Conservation (phyloP, 2,113 vertebrate species). For the Ceratotherium simum region DNA sequence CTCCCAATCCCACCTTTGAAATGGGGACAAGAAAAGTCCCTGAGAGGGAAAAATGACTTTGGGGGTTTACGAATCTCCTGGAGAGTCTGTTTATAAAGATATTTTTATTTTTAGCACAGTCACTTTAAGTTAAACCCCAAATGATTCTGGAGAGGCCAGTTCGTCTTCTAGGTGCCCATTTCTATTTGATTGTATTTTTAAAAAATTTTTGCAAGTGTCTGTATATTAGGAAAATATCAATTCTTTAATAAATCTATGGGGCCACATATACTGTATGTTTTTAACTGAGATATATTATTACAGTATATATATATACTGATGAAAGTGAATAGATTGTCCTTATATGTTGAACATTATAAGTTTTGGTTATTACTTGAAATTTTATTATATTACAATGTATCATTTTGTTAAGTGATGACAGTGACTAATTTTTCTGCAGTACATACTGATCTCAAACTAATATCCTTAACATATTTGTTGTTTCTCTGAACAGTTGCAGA, state of each 20-base stretch:
- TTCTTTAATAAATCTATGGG: slow-evolving; percentile 64
- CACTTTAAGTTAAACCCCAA: slow-evolving; percentile 22
- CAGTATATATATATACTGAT: slow-evolving; percentile 83
- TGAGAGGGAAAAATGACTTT: not conserved
- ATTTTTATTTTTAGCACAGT: slow-evolving; percentile 16
- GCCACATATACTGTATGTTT: slow-evolving; percentile 85
- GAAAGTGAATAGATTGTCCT: slow-evolving; percentile 75
- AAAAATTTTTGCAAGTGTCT: not conserved
- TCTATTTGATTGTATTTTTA: not conserved
- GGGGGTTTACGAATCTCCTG: not conserved
- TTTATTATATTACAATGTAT: slow-evolving; percentile 81
- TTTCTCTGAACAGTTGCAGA: slow-evolving; percentile 89
- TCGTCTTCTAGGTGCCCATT: slow-evolving; percentile 33
- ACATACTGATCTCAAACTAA: slow-evolving; percentile 85
- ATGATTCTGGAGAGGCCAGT: slow-evolving; percentile 44
- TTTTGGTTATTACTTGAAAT: slow-evolving; percentile 75
- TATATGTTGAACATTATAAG: slow-evolving; percentile 40
- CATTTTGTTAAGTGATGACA: slow-evolving; percentile 82
- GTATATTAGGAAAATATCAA: not conserved
- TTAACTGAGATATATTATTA: slow-evolving; percentile 72
- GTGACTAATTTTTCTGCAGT: slow-evolving; percentile 83
- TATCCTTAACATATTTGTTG: slow-evolving; percentile 87
- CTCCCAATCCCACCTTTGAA: not conserved
- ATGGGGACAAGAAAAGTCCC: not conserved
- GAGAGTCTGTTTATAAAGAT: slow-evolving; percentile 6